Conservation (phyloP, 2,888 invertebrate genomes). For the Spatulosminthurus flaviceps region DNA sequence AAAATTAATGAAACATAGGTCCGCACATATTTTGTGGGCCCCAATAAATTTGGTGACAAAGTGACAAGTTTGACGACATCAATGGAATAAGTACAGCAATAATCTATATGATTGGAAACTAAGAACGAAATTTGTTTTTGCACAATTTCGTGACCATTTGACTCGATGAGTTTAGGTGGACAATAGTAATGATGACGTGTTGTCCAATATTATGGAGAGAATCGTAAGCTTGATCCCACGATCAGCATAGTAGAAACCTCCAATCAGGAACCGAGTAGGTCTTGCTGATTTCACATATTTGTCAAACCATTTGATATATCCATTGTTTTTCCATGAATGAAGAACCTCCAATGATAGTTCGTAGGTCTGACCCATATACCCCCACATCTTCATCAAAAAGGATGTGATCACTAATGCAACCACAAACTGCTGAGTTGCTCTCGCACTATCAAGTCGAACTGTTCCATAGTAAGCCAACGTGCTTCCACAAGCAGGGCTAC, state of each 20-base stretch:
- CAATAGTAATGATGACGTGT: not conserved
- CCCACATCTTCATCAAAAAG: not conserved
- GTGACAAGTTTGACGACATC: no score
- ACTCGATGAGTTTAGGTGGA: no score
- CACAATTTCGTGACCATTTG: no score
- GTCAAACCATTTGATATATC: not conserved
- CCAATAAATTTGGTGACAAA: no score
- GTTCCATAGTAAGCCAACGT: not conserved
- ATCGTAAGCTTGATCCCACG: constrained; percentile 1
- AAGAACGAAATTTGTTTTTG: no score
- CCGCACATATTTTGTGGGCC: no score
- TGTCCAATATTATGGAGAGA: not conserved
- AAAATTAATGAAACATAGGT: no score
- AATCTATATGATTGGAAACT: no score
- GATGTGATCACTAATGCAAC: not conserved
- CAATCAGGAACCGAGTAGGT: not conserved
- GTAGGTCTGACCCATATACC: not conserved
- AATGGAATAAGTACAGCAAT: no score
- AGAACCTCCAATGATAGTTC: not conserved
- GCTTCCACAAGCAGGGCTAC: not conserved
- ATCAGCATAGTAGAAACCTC: constrained; percentile 13
- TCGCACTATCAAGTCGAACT: not conserved
- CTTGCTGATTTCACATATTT: not conserved
- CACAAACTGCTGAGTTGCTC: not conserved
- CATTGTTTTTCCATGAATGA: not conserved